Conservation (phyloP, 2,888 invertebrate species). For the Anoplius nigerrimus region DNA sequence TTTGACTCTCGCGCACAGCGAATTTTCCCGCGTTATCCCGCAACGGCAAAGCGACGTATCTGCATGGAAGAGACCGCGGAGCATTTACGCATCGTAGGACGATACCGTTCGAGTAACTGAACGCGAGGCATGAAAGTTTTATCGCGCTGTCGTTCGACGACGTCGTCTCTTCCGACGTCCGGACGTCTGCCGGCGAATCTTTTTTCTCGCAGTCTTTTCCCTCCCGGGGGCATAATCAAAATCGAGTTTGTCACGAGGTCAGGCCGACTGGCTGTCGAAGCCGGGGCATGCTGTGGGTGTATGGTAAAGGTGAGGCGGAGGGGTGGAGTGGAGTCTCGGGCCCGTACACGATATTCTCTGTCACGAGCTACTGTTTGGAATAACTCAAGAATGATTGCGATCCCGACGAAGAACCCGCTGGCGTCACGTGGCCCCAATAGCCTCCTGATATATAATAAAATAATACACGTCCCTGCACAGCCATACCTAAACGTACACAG, state of each 20-base stretch:
- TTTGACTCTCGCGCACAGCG: too few species aligned
- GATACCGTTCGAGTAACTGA: too few species aligned
- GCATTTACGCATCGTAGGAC: too few species aligned
- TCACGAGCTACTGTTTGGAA: slow-evolving; percentile 62
- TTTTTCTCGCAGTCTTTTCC: background rate
- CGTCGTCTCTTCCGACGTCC: too few species aligned
- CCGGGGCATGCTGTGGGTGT: slow-evolving; percentile 8
- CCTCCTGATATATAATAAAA: slow-evolving; percentile 61
- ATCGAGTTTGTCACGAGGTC: slow-evolving; percentile 59
- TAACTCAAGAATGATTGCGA: slow-evolving; percentile 72
- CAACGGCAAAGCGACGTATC: too few species aligned
- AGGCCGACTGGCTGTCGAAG: slow-evolving; percentile 29
- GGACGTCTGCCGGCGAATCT: too few species aligned
- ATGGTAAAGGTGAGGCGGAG: background rate
- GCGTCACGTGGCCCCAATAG: slow-evolving; percentile 71
- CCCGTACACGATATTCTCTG: slow-evolving; percentile 28
- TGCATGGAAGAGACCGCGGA: too few species aligned
- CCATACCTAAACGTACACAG: slow-evolving; percentile 1
- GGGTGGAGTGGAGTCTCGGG: too few species aligned
- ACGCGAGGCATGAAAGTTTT: too few species aligned
- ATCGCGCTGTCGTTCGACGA: too few species aligned
- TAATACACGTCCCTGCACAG: slow-evolving; percentile 39
- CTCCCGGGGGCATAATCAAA: slow-evolving; percentile 52
- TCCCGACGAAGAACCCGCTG: slow-evolving; percentile 41
- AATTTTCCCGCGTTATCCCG: too few species aligned